Base-by-base conservation (phyloP, 2,888 invertebrate genomes). In the Drosophila conformis region DNA sequence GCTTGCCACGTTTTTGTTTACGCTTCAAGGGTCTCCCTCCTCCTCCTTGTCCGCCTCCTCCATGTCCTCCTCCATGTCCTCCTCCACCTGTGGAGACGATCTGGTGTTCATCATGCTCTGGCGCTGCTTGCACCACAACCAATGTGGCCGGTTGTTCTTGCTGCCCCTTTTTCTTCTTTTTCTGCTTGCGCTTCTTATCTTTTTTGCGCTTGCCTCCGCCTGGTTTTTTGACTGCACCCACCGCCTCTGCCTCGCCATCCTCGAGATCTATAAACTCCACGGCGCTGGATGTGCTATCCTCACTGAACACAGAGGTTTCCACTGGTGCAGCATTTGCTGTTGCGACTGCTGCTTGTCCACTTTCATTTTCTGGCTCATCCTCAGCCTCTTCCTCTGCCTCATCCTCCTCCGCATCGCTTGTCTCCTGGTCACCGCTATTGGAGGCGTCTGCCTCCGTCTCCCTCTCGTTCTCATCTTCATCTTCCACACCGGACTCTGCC, bases 321-420 rank as follows among this genome's bases (percentile, higher is more conserved):
- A 69, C 15, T 4, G 46, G 46, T 15, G 46, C 76, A 65, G 73
- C 76, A 4, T 78, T 65, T 13, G 66, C 63, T 31, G 53, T n/a
- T 21, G 59, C 27, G 13, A 48, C 53, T 5, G 59, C 62, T 60
- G 51, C 65, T 27, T 71, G 63, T 4, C 51, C 63, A 69, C 69
- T 80, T 66, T 73, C 85, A 64, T 66, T 83, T 79, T 83, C 84
- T 54, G 66, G 57, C 46, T 70, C 76, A 25, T 62, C 78, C 13
- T 74, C 73, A 1, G 42, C 29, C 7, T 69, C 78, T 78, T 93
- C 79, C 86, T 93, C 2, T 78, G 93, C 1, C 78, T 93, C 78
- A 89, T 93, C 69, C 35, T 60, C 70, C 4, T 69, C 68, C 10
- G 94, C 58, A 94, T 93, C 89, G 94, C 11, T 27, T 1, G 35